Conservation (phyloP, 2,797 vertebrate species). For the Peromyscus melanophrys region DNA sequence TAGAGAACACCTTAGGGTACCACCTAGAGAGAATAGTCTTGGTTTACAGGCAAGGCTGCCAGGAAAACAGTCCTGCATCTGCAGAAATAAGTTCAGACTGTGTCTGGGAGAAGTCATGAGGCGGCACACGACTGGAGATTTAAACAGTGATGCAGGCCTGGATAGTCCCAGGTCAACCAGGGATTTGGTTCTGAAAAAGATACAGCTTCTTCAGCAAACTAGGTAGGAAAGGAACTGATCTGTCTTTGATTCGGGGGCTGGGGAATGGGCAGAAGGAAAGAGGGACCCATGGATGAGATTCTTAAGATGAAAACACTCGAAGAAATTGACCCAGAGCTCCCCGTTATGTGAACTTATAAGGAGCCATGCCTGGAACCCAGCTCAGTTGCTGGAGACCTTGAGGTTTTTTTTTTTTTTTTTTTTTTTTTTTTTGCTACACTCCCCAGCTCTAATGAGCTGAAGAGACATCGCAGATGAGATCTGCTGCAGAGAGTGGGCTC, state of each 20-base stretch:
- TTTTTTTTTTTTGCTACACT: background rate
- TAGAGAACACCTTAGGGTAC: background rate
- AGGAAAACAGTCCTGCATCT: background rate
- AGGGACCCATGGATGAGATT: background rate
- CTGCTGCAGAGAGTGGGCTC: background rate
- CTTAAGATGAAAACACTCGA: background rate
- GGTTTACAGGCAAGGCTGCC: background rate
- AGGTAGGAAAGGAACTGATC: background rate
- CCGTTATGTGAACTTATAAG: fast-evolving
- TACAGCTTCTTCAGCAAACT: background rate
- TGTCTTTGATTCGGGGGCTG: background rate
- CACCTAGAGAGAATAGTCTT: fast-evolving
- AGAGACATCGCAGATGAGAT: background rate
- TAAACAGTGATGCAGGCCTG: background rate
- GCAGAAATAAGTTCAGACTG: background rate
- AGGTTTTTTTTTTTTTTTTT: too few relatives aligned
- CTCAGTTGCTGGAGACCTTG: too few relatives aligned
- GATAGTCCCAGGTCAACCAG: background rate
- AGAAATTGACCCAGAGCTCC: background rate
- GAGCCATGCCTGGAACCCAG: background rate
- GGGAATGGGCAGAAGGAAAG: background rate
- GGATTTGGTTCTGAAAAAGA: slow-evolving; percentile 45
- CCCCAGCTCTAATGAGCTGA: background rate
- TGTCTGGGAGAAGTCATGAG: background rate
- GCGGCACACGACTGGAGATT: background rate